These are phyloP conservation scores for Mus pahari DNA, from an alignment of 2,113 vertebrate species.

Conservation along the genomic window DNA sequence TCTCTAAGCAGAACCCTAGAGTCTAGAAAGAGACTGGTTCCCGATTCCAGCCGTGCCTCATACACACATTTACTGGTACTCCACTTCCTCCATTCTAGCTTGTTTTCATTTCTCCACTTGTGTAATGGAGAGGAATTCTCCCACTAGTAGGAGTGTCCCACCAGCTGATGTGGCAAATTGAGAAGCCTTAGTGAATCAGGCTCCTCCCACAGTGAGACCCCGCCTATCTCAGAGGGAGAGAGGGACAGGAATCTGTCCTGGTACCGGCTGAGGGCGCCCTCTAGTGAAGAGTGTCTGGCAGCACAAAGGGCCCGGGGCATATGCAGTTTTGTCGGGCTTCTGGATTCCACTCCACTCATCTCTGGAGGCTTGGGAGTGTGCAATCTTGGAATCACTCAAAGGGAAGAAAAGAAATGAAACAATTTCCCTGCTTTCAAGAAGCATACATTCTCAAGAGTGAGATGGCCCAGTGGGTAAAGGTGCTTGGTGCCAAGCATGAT, in stretches of 20 bases:
- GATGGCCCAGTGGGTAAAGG: neutral
- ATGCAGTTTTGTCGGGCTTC: neutral
- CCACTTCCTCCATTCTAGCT: neutral
- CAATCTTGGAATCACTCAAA: neutral
- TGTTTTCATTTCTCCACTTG: neutral
- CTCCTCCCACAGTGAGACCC: neutral
- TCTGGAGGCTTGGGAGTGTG: accelerated
- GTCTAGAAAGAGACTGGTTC: neutral
- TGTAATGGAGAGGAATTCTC: neutral
- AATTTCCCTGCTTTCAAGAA: neutral
- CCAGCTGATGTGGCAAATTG: neutral
- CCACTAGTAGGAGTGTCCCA: neutral
- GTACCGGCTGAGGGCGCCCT: slow-evolving; percentile 70
- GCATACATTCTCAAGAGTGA: neutral
- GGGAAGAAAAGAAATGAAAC: neutral
- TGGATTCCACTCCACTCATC: neutral
- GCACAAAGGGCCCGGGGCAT: neutral
- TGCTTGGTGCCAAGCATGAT: neutral
- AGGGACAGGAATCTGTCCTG: no score
- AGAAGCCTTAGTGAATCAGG: neutral
- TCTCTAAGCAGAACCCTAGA: neutral
- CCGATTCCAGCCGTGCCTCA: no score
- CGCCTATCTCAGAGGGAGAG: neutral
- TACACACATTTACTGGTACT: neutral
- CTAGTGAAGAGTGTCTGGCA: slow-evolving; percentile 59